Evolutionary conservation across 2,797 vertebrate genomes (phyloP).

Genomic region (Karalla daura): DNA sequence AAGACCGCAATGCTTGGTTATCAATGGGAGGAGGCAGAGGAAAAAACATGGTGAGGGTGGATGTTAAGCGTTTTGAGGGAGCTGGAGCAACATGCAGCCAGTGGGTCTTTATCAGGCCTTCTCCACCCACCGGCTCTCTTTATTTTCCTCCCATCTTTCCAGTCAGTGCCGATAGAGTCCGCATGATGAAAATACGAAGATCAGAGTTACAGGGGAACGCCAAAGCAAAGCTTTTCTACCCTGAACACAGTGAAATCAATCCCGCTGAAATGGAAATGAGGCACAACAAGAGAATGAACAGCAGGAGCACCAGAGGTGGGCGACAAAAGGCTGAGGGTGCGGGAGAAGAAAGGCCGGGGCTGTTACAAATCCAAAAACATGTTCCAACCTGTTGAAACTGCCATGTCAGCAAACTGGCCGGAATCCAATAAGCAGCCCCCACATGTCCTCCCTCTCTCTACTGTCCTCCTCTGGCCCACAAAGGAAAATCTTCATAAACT

Average conservation of each 20-base stretch:
- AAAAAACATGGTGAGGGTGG: conserved; percentile 27
- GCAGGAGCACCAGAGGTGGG: conserved; percentile 41
- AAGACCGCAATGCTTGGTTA: not conserved
- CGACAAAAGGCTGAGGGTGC: conserved; percentile 31
- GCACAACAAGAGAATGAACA: conserved; percentile 39
- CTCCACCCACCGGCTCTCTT: not conserved
- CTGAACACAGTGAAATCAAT: conserved; percentile 61
- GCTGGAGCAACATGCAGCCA: not conserved
- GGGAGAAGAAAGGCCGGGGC: conserved; percentile 4
- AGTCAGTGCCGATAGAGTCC: conserved; percentile 16
- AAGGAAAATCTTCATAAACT: conserved; percentile 63
- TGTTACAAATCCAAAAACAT: conserved; percentile 53
- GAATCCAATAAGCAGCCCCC: conserved; percentile 22
- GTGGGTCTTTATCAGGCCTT: conserved; percentile 1
- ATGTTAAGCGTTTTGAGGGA: not conserved
- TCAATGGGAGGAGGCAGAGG: not conserved
- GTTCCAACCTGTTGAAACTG: conserved; percentile 67
- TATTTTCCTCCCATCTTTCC: conserved; percentile 1
- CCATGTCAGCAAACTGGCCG: conserved; percentile 57
- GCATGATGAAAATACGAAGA: conserved; percentile 43
- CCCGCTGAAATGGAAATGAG: conserved; percentile 66
- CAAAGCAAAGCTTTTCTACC: conserved; percentile 58
- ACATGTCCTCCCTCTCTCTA: not conserved
- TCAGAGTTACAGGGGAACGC: conserved; percentile 31
- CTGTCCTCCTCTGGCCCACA: conserved; percentile 11